Percentiles rank a stretch among this genome's conserved stretches.
These are phyloP conservation scores for Sclerodermus sp. DNA, from an alignment of 2,888 invertebrate genomes.

Conservation along the genomic window DNA sequence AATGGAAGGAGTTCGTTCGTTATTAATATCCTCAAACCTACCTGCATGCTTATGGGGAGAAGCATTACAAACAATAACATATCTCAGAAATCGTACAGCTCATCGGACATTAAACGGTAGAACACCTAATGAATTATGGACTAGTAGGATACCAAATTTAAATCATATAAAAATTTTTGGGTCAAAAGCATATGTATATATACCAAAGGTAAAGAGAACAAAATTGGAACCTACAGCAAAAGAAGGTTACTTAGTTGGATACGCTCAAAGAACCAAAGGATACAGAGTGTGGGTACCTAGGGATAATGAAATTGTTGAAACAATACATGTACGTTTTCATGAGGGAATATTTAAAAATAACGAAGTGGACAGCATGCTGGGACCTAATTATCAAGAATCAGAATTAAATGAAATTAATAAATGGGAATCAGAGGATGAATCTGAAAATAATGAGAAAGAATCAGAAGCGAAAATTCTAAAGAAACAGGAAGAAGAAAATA, in stretches of 20 bases:
- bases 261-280: background rate
- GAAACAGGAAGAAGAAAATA: too few relatives aligned
- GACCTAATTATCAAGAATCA: too few relatives aligned
- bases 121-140: slow-evolving; percentile 8
- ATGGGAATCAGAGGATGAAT: too few relatives aligned
- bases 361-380: too few relatives aligned
- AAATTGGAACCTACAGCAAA: slow-evolving; percentile 2
- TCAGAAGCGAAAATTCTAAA: too few relatives aligned
- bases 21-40: background rate
- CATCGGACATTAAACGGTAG: background rate
- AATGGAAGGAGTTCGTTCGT: slow-evolving; percentile 1
- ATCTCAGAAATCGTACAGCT: slow-evolving; percentile 10
- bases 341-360: background rate
- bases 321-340: background rate
- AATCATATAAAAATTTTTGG: slow-evolving; percentile 8
- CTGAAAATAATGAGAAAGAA: too few relatives aligned
- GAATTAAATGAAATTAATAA: too few relatives aligned
- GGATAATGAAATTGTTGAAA: background rate
- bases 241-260: slow-evolving; percentile 2
- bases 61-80: background rate
- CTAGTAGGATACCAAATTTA: slow-evolving; percentile 5
- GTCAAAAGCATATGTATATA: slow-evolving; percentile 7
- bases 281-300: slow-evolving; percentile 3
- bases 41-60: background rate
- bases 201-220: background rate